These are phyloP conservation scores for Ia io DNA, from an alignment of 2,113 vertebrate species.

Conservation along the genomic window DNA sequence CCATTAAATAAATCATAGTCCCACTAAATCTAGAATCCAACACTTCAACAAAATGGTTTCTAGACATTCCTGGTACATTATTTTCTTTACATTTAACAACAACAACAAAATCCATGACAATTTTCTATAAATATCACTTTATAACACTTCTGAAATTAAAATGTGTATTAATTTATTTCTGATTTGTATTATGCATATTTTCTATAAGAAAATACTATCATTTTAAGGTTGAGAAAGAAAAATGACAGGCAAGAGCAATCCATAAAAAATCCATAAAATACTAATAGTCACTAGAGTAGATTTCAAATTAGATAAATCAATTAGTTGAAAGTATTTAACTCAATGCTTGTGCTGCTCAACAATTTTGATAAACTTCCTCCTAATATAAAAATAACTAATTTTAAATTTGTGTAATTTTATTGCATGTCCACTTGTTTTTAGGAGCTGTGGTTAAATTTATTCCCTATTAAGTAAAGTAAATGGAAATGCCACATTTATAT, in stretches of 20 bases:
- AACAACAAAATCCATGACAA: neutral
- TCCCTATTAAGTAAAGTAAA: neutral
- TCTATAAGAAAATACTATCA: neutral
- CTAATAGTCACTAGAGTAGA: neutral
- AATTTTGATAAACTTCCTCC: neutral
- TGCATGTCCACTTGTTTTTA: neutral
- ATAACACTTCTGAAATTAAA: neutral
- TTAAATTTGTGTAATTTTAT: neutral
- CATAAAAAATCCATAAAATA: neutral
- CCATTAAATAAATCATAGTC: neutral
- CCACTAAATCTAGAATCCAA: neutral
- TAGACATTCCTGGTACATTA: neutral
- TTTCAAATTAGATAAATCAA: neutral
- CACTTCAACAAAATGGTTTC: neutral
- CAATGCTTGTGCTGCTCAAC: neutral
- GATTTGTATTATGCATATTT: neutral
- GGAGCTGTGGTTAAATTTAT: neutral
- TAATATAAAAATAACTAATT: slow-evolving; percentile 6
- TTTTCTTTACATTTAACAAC: neutral
- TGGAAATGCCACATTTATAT: neutral
- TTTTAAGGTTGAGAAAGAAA: neutral
- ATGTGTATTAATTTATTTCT: neutral
- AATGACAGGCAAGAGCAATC: neutral
- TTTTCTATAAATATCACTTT: neutral
- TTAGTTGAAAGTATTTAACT: neutral